Conservation (phyloP, 2,113 vertebrate genomes). For the Turdus rufiventris region DNA sequence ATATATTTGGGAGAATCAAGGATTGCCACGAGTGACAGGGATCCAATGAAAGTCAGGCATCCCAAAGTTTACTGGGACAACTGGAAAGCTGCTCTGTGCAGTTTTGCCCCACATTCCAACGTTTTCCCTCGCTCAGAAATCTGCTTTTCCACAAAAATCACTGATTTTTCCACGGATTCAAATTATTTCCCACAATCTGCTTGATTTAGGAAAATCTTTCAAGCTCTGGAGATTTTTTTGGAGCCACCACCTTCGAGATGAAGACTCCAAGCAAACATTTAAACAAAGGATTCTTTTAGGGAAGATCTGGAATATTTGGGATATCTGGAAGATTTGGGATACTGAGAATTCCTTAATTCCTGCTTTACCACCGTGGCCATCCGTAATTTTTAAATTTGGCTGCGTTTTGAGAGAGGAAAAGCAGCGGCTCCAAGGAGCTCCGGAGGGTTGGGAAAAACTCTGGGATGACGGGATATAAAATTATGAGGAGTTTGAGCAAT, state of each 20-base stretch:
- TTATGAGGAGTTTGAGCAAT: rapidly evolving
- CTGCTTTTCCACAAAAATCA: background rate
- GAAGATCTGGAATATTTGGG: background rate
- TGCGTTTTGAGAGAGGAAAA: background rate
- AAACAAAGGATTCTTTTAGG: background rate
- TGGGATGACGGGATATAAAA: background rate
- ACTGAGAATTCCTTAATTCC: background rate
- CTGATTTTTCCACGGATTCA: background rate
- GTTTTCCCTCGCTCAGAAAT: background rate
- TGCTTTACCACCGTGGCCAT: background rate
- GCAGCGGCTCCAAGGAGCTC: rapidly evolving
- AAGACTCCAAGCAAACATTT: background rate
- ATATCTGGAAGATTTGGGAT: background rate
- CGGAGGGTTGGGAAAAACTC: background rate
- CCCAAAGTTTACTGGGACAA: background rate
- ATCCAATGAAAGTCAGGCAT: background rate
- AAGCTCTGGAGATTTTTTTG: background rate
- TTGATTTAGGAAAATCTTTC: background rate
- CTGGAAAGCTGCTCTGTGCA: background rate
- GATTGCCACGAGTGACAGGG: background rate
- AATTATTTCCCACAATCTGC: background rate
- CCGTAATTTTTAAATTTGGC: background rate
- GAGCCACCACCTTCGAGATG: background rate
- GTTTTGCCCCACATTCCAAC: background rate
- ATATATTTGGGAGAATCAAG: background rate